phyloP scores from a whole-genome alignment of 2,888 invertebrate genomes.

The Heteropelma amictum region DNA sequence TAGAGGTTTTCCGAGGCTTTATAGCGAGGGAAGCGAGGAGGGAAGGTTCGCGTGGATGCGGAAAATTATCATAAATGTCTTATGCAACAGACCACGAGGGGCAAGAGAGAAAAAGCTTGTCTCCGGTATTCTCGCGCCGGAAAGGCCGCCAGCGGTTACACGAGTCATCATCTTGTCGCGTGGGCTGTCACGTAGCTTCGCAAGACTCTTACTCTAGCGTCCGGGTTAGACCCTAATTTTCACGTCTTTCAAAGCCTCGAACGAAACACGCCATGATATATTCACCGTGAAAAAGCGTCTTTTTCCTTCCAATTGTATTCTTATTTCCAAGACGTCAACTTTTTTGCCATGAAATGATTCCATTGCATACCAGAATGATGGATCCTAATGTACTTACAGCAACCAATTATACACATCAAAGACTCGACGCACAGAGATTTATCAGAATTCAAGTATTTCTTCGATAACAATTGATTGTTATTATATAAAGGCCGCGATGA shows the following conservation, averaged over 20 bases:
- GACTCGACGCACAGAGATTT: too few relatives aligned
- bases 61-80: constrained; percentile 54
- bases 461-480: too few relatives aligned
- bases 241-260: constrained; percentile 33
- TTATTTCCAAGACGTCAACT: too few relatives aligned
- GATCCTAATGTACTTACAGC: too few relatives aligned
- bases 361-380: too few relatives aligned
- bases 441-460: too few relatives aligned
- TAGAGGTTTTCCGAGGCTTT: constrained; percentile 1
- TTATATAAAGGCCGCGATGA: too few relatives aligned
- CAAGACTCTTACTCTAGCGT: neutral
- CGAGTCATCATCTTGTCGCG: constrained; percentile 50
- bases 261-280: constrained; percentile 11
- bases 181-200: constrained; percentile 44
- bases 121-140: constrained; percentile 41
- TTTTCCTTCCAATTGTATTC: neutral
- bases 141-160: constrained; percentile 38
- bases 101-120: constrained; percentile 30
- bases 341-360: too few relatives aligned
- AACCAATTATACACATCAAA: too few relatives aligned
- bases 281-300: neutral
- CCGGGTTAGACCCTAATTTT: constrained; percentile 35
- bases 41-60: constrained; percentile 8
- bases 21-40: too few relatives aligned
- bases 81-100: constrained; percentile 31